Evolutionary conservation across 2,113 vertebrate species (phyloP).

Genomic region (Mormoops blainvillei): DNA sequence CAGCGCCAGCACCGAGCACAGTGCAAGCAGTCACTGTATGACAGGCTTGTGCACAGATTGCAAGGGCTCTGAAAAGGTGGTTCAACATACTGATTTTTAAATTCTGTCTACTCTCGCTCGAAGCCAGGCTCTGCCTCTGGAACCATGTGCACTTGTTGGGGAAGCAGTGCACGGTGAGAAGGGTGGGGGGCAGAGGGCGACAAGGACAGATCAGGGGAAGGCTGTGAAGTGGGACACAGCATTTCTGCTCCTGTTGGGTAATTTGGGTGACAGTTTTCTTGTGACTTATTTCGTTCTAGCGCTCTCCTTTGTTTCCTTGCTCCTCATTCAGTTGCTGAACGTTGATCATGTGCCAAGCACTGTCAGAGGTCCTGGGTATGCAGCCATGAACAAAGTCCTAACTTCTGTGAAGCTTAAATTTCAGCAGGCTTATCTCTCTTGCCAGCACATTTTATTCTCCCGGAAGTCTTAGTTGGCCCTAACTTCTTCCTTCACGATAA

Average conservation of each 20-base stretch:
- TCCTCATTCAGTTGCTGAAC: not conserved
- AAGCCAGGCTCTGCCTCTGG: slow-evolving; percentile 10
- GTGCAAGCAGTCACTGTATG: not conserved
- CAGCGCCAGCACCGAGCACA: not conserved
- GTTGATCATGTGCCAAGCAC: not conserved
- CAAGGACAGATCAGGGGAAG: not conserved
- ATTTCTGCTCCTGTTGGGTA: not conserved
- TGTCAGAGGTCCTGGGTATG: not conserved
- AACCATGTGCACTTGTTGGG: not conserved
- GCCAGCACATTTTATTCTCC: not conserved
- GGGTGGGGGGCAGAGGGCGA: not conserved
- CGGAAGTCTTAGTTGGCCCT: not conserved
- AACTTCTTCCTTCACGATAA: not conserved
- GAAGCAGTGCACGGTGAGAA: not conserved
- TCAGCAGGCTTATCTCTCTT: not conserved
- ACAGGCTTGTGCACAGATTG: slow-evolving; percentile 39
- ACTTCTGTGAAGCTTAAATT: not conserved
- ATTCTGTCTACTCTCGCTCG: slow-evolving; percentile 21
- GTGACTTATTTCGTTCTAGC: not conserved
- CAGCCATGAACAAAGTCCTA: not conserved
- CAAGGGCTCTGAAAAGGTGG: slow-evolving; percentile 39
- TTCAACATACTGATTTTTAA: slow-evolving; percentile 28
- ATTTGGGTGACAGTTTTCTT: not conserved
- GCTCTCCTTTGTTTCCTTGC: not conserved
- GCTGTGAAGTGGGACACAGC: not conserved